These are phyloP conservation scores for Rhinoraja longicauda DNA, from an alignment of 2,797 vertebrate species.

Conservation along the genomic window DNA sequence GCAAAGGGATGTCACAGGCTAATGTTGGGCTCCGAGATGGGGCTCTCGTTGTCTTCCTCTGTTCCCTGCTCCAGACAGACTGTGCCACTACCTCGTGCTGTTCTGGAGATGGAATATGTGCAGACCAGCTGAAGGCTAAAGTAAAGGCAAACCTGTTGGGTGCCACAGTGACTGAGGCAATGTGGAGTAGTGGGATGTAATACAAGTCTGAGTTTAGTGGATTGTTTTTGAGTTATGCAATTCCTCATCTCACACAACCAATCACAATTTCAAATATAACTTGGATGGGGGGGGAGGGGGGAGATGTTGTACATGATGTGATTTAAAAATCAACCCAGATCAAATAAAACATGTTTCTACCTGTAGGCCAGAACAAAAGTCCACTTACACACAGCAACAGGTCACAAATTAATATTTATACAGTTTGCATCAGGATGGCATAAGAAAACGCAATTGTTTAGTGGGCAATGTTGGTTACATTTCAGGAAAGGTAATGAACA, in stretches of 20 bases:
- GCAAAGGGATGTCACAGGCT: too few species aligned
- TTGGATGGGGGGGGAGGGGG: too few species aligned
- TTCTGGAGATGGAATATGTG: too few species aligned
- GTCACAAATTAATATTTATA: background rate
- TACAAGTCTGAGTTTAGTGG: too few species aligned
- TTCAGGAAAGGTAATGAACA: background rate
- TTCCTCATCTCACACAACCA: background rate
- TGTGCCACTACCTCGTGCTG: too few species aligned
- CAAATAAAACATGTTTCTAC: background rate
- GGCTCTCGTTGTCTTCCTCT: too few species aligned
- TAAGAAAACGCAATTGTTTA: background rate
- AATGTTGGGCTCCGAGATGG: too few species aligned
- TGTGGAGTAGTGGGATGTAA: too few species aligned
- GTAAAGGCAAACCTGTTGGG: too few species aligned
- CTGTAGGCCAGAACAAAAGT: background rate
- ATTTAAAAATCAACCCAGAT: background rate
- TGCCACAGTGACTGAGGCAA: too few species aligned
- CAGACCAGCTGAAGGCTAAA: too few species aligned
- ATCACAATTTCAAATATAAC: background rate
- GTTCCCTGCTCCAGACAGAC: too few species aligned
- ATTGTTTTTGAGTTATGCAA: background rate
- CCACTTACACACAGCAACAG: background rate
- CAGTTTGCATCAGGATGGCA: background rate
- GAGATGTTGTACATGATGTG: background rate
- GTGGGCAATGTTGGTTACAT: background rate